phyloP scores from a whole-genome alignment of 2,888 invertebrate genomes.

The Andrena praecox region DNA sequence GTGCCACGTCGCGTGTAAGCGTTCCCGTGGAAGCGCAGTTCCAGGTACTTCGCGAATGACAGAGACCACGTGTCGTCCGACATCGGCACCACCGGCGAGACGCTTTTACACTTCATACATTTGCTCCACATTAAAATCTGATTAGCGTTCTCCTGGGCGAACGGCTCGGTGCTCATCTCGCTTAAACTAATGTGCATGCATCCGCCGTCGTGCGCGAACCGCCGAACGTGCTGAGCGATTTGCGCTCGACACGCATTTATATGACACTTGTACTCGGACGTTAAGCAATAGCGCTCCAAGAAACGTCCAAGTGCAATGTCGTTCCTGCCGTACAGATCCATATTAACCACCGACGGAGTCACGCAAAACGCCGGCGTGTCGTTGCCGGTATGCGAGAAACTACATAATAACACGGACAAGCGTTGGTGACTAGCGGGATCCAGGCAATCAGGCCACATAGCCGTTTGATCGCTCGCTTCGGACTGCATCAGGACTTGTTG shows the following conservation, averaged over 20 bases:
- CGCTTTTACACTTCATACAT: slow-evolving; percentile 89
- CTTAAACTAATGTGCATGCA: slow-evolving; percentile 91
- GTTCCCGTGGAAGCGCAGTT: slow-evolving; percentile 92
- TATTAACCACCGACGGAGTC: slow-evolving; percentile 95
- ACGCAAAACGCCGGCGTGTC: slow-evolving; percentile 96
- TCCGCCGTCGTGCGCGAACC: slow-evolving; percentile 95
- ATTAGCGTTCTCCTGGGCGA: slow-evolving; percentile 85
- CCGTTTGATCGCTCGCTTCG: slow-evolving; percentile 43
- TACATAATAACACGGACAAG: slow-evolving; percentile 95
- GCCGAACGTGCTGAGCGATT: slow-evolving; percentile 82
- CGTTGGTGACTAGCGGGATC: slow-evolving; percentile 94
- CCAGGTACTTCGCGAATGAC: slow-evolving; percentile 96
- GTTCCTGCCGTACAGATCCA: slow-evolving; percentile 98
- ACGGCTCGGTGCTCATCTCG: slow-evolving; percentile 85
- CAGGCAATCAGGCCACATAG: slow-evolving; percentile 88
- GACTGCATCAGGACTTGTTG: slow-evolving; percentile 31
- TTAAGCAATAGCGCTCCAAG: slow-evolving; percentile 96
- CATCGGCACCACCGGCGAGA: slow-evolving; percentile 91
- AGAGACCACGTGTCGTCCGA: slow-evolving; percentile 92
- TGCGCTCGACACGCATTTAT: slow-evolving; percentile 84
- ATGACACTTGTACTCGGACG: slow-evolving; percentile 93
- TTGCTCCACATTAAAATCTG: slow-evolving; percentile 93
- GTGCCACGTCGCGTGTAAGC: slow-evolving; percentile 88
- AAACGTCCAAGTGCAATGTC: slow-evolving; percentile 98
- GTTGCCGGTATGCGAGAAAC: slow-evolving; percentile 90